phyloP scores from a whole-genome alignment of 2,113 vertebrate species.

The Plecotus auritus region DNA sequence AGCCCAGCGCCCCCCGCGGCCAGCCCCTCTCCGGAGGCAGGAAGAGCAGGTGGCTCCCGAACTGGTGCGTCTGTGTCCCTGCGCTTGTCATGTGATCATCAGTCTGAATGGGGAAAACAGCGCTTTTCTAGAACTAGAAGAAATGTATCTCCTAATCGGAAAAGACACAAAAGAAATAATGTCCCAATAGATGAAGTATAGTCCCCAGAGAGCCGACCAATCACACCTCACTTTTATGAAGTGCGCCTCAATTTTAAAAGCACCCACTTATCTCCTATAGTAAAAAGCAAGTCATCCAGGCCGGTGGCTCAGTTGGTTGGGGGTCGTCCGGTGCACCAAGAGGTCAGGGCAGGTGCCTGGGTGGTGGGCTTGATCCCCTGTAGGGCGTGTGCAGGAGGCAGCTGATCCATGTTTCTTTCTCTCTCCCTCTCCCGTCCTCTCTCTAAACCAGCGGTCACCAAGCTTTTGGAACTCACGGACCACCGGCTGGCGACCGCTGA shows the following conservation, averaged over 20 bases:
- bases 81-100: constrained; percentile 63
- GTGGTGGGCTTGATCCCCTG: too few relatives aligned
- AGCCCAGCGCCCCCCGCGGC: neutral
- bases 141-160: constrained; percentile 57
- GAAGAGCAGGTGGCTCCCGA: constrained; percentile 75
- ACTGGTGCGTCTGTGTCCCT: constrained; percentile 70
- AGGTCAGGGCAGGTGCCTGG: too few relatives aligned
- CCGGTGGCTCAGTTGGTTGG: too few relatives aligned
- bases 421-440: too few relatives aligned
- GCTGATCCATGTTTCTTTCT: too few relatives aligned
- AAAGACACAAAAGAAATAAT: neutral
- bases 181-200: fast-evolving
- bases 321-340: too few relatives aligned
- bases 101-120: constrained; percentile 67
- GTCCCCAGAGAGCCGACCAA: neutral
- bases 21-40: constrained; percentile 26
- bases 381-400: too few relatives aligned
- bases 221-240: fast-evolving
- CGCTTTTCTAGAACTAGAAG: constrained; percentile 62
- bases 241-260: fast-evolving
- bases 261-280: fast-evolving
- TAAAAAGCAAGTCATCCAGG: neutral
- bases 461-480: too few relatives aligned
- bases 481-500: too few relatives aligned
- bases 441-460: too few relatives aligned